Evolutionary conservation across 2,113 vertebrate genomes (phyloP), one percentile per base, ranked within the genome.

Genomic region (Pachyramphus minor): DNA sequence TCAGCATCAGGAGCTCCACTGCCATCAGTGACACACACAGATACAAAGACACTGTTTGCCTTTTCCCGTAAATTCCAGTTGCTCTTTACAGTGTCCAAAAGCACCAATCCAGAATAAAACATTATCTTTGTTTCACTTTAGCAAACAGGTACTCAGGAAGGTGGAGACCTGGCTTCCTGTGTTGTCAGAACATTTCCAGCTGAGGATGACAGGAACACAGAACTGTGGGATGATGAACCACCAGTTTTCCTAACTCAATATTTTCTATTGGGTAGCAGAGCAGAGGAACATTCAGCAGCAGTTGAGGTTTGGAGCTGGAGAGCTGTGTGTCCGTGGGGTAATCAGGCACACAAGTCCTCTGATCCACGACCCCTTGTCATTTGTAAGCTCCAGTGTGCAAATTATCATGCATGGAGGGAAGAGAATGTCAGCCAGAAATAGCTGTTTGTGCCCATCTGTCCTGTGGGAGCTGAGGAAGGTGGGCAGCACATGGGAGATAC

Each of bases 391-490:
- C n/a, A 22, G 4, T 0, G 21, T 5, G 3, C 15, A 33, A 8
- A 39, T 30, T 5, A 17, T 3, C 0, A 0, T 2, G 24, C 5
- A 8, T 11, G n/a, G 15, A 59, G 59, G 0, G 25, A 64, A 56
- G 14, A 59, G 45, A 71, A 4, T 8, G n/a, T 14, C 64, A 11
- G 41, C 2, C 35, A 71, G 55, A 31, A 53, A 12, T 0, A 12
- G 23, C n/a, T 31, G 9, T 23, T n/a, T 23, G 59, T 71, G 59
- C 35, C 44, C 35, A 4, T 73, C 68, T 42, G 55, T 69, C 59
- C 85, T 44, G n/a, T 8, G 79, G 83, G 83, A 74, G 30, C 56
- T 67, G 85, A 66, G 60, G 44, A 21, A 17, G 27, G 20, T 14
- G 5, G 1, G 25, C 45, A 63, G 63, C 82, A 39, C 0, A 0